Conservation (phyloP, 2,888 invertebrate species). For the Lasioglossum morio region DNA sequence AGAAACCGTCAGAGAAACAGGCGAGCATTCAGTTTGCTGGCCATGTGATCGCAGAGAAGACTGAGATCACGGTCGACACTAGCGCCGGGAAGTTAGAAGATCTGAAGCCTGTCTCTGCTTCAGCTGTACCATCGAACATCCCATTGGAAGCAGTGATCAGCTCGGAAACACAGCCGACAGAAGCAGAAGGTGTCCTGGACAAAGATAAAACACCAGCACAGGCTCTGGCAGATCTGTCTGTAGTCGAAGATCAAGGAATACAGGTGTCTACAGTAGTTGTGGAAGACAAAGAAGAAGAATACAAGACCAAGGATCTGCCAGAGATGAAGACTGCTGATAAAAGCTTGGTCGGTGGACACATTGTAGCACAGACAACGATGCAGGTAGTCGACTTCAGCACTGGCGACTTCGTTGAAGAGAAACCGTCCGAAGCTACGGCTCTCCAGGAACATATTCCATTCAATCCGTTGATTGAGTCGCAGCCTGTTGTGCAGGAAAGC, state of each 20-base stretch:
- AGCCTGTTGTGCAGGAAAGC: slow-evolving; percentile 86
- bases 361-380: slow-evolving; percentile 80
- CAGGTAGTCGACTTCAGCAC: slow-evolving; percentile 82
- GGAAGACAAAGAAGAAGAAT: slow-evolving; percentile 86
- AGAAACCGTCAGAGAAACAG: slow-evolving; percentile 82
- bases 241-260: slow-evolving; percentile 80
- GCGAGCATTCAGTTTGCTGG: slow-evolving; percentile 85
- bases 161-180: slow-evolving; percentile 86
- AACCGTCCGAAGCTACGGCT: slow-evolving; percentile 77
- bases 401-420: slow-evolving; percentile 76
- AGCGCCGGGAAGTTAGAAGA: slow-evolving; percentile 81
- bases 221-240: slow-evolving; percentile 74
- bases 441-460: slow-evolving; percentile 82
- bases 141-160: slow-evolving; percentile 86
- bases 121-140: slow-evolving; percentile 86
- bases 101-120: slow-evolving; percentile 77
- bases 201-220: slow-evolving; percentile 82
- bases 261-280: slow-evolving; percentile 78
- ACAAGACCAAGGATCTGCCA: slow-evolving; percentile 82
- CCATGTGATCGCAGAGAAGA: slow-evolving; percentile 86
- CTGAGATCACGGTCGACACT: slow-evolving; percentile 85
- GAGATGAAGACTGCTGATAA: slow-evolving; percentile 75
- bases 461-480: slow-evolving; percentile 85
- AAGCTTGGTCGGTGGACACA: slow-evolving; percentile 72
- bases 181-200: slow-evolving; percentile 86